Base-by-base conservation (phyloP, 2,888 invertebrate genomes). In the Drosophila nr. fundita region DNA sequence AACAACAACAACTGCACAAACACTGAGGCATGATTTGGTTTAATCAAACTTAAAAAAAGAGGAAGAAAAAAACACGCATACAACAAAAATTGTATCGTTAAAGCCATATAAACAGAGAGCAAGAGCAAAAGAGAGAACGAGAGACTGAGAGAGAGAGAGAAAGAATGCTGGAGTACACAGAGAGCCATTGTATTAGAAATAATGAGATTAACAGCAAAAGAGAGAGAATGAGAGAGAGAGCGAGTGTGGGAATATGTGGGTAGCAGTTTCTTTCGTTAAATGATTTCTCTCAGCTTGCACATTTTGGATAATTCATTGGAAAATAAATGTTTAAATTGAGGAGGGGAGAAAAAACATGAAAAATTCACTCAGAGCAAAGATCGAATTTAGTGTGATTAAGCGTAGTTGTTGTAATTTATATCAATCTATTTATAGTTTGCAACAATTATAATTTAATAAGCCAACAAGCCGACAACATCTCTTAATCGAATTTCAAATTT, bases 41-140 rank as follows among this genome's bases (percentile, higher is more conserved):
- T 79, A 67, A 83, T 73, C 70, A 68, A 76, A 71, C 54, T 67
- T 58, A 21, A 63, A 60, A 29, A 75, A 75, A 57, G 45, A 59
- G 21, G 59, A 45, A 21, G 7, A 21, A 11, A 24, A 24, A 24
- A 38, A 38, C 34, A 45, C 24, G 4, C 8, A 15, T 15, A 45
- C 45, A 45, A 24, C 32, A 65, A 62, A 62, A 78, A 73, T 4
- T 18, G n/a, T 68, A 68, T 64, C 58, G 70, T 70, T 75, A 62
- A 71, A 78, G 52, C 64, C 68, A 78, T 80, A 87, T 85, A 83
- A 85, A 83, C 82, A 81, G 68, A 86, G 81, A 77, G 62, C 59
- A 32, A 73, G 32, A 53, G n/a, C 50, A 52, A 54, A 34, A 71
- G 53, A 60, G 61, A 61, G 49, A 57, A 66, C 52, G 64, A 10